These are phyloP conservation scores for Drosophila mayri DNA, from an alignment of 1,140 invertebrate species.

Conservation along the genomic window DNA sequence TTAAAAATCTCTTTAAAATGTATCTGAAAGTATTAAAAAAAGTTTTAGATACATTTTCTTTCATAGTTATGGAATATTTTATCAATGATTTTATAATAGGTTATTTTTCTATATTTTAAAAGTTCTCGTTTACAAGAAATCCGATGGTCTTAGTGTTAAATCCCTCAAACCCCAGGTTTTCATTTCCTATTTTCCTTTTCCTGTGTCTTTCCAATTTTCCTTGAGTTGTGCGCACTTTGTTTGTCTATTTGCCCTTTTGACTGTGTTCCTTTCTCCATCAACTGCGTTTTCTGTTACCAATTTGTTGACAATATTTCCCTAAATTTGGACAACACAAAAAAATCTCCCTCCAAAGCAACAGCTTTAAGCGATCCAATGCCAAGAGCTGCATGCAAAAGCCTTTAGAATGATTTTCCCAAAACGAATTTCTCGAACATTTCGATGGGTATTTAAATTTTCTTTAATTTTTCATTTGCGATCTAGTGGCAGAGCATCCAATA, in stretches of 20 bases:
- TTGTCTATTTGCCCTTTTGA: constrained; percentile 42
- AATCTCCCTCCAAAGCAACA: neutral
- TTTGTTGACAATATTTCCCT: constrained; percentile 18
- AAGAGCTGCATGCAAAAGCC: constrained; percentile 37
- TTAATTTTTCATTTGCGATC: constrained; percentile 15
- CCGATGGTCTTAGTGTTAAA: neutral
- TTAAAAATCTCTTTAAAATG: neutral
- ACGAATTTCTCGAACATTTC: neutral
- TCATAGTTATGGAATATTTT: neutral
- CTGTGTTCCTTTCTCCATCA: constrained; percentile 33
- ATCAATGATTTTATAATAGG: neutral
- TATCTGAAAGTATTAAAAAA: neutral
- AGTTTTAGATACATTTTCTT: neutral
- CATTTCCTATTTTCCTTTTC: constrained; percentile 12
- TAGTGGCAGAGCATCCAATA: constrained; percentile 81
- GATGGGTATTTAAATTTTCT: constrained; percentile 3
- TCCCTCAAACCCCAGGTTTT: constrained; percentile 1
- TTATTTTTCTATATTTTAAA: neutral
- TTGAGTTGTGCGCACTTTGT: constrained; percentile 63
- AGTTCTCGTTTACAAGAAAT: neutral
- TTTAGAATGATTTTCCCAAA: constrained; percentile 19
- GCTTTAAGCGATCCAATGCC: constrained; percentile 21
- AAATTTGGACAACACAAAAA: constrained; percentile 16
- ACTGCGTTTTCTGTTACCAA: constrained; percentile 40
- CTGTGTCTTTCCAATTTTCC: constrained; percentile 16